phyloP scores from a whole-genome alignment of 2,888 invertebrate genomes.

The Chloromyia formosa region DNA sequence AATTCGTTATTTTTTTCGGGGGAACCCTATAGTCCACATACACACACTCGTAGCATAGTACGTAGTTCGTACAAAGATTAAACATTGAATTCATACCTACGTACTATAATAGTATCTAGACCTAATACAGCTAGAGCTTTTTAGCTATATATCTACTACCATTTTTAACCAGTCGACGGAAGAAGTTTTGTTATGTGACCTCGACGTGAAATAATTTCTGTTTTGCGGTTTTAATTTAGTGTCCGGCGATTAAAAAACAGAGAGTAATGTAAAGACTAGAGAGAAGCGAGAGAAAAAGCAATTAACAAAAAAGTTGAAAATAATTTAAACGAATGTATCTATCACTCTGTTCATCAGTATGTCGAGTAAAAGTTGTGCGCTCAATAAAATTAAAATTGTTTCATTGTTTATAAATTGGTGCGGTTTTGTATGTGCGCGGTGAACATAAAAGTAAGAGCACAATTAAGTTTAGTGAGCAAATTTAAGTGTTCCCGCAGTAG shows the following conservation, averaged over 20 bases:
- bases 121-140: no score
- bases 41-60: no score
- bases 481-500: no score
- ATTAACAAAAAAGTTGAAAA: not conserved
- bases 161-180: constrained; percentile 23
- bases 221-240: constrained; percentile 30
- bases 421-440: not conserved
- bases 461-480: no score
- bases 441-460: not conserved
- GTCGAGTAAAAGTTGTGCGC: not conserved
- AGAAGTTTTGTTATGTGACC: constrained; percentile 37
- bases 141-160: no score
- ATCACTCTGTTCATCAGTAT: not conserved
- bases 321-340: not conserved
- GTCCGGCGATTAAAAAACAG: not conserved
- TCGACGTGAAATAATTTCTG: constrained; percentile 37
- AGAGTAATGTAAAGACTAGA: not conserved
- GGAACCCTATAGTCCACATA: no score
- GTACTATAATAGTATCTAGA: no score
- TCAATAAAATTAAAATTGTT: constrained; percentile 10
- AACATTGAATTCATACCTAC: no score
- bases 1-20: no score
- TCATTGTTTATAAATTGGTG: constrained; percentile 25
- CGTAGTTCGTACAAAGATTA: no score
- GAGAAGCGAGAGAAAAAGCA: not conserved